Evolutionary conservation across 2,113 vertebrate genomes (phyloP), one percentile per base, ranked within the genome.

Genomic region (Syngnathoides biaculeatus): DNA sequence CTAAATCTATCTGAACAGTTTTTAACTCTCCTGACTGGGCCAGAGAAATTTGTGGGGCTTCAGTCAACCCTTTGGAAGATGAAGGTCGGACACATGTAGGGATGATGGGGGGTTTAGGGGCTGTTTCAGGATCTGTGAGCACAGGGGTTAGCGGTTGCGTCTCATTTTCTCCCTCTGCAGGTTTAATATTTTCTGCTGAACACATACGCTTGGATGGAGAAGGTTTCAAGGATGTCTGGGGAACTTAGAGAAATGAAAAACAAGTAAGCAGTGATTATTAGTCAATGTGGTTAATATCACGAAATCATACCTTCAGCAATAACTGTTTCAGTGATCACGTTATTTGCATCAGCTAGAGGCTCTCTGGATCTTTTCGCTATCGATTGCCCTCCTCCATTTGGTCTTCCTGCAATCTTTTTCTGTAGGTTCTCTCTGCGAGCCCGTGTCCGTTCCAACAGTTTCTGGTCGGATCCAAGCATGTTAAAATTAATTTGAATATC

Each of bases 341-440:
- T 91, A 48, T 92, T 93, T n/a, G 94, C 92, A 79, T 97, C 94
- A 3, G 84, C 68, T 61, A 99, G 89, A 0, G 97, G 96, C 66
- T 97, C 94, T 80, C 97, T 88, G 62, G 79, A 57, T 9, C 97
- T 89, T 85, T 99, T 99, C 5, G 67, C 79, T 58, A 88, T 75
- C 24, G 78, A 79, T 68, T 93, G 89, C 1, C 58, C 75, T 42
- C 87, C 92, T 11, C 85, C 88, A 10, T 82, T 92, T 15, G 93
- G 93, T 60, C 96, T 91, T 62, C 95, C 96, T 0, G 95, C 94
- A 84, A 98, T 93, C 77, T 99, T 98, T 85, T 92, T 98, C 92
- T 99, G 96, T 68, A 99, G 91, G 84, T 98, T 98, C 75, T 99
- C 97, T 72, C 96, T 82, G 68, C 97, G 94, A 73, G 97, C 97